A percentile compares a stretch with the other conserved stretches of the same genome.
phyloP scores from a whole-genome alignment of 2,888 invertebrate species.

The Oscheius sp. region DNA sequence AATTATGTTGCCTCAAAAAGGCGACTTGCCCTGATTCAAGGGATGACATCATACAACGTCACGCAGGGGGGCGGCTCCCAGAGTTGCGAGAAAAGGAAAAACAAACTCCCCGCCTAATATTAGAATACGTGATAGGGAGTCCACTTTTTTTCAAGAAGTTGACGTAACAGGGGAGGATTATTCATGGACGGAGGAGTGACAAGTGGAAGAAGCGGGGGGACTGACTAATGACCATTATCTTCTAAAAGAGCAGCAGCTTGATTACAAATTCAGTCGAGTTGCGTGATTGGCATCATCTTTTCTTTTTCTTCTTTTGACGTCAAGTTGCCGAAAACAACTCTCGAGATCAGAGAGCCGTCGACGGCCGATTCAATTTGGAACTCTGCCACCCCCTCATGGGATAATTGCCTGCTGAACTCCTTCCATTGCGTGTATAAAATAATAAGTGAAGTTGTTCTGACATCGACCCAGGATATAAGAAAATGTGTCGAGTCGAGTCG shows the following conservation, averaged over 20 bases:
- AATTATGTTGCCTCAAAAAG: too few relatives aligned
- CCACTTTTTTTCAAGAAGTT: not conserved
- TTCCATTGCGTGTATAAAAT: not conserved
- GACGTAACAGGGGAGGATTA: conserved; percentile 1
- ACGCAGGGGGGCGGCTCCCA: conserved; percentile 13
- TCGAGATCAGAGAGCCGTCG: not conserved
- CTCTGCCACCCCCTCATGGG: not conserved
- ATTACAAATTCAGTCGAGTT: not conserved
- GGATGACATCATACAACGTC: conserved; percentile 25
- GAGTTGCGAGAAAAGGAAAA: conserved; percentile 1
- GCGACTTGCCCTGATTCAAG: not conserved
- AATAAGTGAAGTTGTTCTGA: not conserved
- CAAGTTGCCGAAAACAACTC: conserved; percentile 1
- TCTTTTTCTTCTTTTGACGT: not conserved
- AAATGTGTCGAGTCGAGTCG: too few relatives aligned
- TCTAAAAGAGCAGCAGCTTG: not conserved
- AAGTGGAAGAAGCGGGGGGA: not conserved
- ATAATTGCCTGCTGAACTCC: too few relatives aligned
- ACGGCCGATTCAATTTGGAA: not conserved
- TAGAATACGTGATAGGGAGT: not conserved
- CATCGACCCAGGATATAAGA: too few relatives aligned
- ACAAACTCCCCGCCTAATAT: conserved; percentile 11
- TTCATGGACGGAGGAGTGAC: not conserved
- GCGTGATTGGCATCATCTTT: conserved; percentile 7
- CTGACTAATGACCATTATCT: too few relatives aligned